Base-by-base conservation (phyloP, 2,797 vertebrate genomes). In the Argyrosomus regius region DNA sequence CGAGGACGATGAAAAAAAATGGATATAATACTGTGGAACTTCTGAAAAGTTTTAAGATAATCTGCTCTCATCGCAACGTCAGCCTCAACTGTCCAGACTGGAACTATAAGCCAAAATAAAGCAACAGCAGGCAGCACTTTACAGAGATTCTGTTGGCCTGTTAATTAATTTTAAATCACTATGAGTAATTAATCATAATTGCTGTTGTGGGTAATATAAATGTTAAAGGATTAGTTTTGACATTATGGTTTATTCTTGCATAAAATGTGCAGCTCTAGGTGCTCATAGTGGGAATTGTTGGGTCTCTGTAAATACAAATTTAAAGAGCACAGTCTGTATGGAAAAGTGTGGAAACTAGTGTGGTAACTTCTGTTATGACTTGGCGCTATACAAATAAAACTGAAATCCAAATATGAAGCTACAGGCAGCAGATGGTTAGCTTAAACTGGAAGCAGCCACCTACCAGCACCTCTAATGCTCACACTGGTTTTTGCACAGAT, bases 51-150 rank as follows among this genome's bases (percentile, higher is more conserved):
- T 13, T 45, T 45, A 14, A 60, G 50, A 75, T 68, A 70, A 80
- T 75, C 35, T 78, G 53, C 1, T n/a, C 57, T 71, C 62, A 64
- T 75, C 35, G 57, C 3, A 2, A 45, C 14, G 35, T 45, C 46
- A 52, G 22, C 6, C 39, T 72, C 35, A 2, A 11, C 48, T 9
- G 3, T 7, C 17, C 67, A 76, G 17, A 26, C 59, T 8, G 14
- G 3, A 10, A 35, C 22, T 20, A 2, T 8, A 14, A 20, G 8
- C 60, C 50, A 46, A 58, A 63, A 52, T 52, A 46, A 73, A 58
- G 69, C 45, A 24, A 24, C 7, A 24, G 28, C 35, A 63, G 24
- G 41, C 43, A 4, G 49, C 0, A 17, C 16, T 46, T 13, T 9
- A 14, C 31, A 14, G 22, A 18, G 41, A 20, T 26, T 56, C 41